Percentiles rank a stretch among this genome's conserved stretches.
Evolutionary conservation across 2,797 vertebrate genomes (phyloP).

Genomic region (Tapera naevia): DNA sequence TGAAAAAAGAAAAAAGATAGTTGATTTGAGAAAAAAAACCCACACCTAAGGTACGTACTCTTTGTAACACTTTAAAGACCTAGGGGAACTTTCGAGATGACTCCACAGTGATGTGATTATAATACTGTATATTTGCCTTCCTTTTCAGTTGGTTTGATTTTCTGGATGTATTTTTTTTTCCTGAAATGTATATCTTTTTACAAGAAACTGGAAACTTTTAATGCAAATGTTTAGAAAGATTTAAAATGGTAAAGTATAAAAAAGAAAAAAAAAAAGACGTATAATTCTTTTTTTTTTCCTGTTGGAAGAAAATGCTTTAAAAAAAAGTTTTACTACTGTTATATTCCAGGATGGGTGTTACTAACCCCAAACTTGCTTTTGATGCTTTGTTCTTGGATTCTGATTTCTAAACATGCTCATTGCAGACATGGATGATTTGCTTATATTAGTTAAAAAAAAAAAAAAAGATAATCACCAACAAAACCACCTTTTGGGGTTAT

Average conservation of each 20-base stretch:
- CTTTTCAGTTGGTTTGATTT: slow-evolving; percentile 73
- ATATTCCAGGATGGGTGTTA: slow-evolving; percentile 73
- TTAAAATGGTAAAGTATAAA: slow-evolving; percentile 71
- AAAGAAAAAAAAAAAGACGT: slow-evolving; percentile 61
- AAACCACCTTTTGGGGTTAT: slow-evolving; percentile 14
- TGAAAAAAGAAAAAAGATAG: slow-evolving; percentile 64
- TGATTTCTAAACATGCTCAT: slow-evolving; percentile 64
- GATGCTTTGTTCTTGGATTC: slow-evolving; percentile 51
- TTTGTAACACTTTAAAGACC: slow-evolving; percentile 74
- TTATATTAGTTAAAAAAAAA: slow-evolving; percentile 39
- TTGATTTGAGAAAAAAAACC: slow-evolving; percentile 54
- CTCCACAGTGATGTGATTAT: slow-evolving; percentile 70
- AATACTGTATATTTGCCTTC: slow-evolving; percentile 72
- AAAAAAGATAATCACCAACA: neutral
- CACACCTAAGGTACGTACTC: slow-evolving; percentile 59
- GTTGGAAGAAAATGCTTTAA: slow-evolving; percentile 76
- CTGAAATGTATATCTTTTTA: slow-evolving; percentile 76
- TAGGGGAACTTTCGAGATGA: slow-evolving; percentile 68
- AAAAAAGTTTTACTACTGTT: slow-evolving; percentile 65
- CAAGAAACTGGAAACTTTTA: slow-evolving; percentile 72
- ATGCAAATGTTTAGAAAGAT: slow-evolving; percentile 74
- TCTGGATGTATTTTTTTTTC: slow-evolving; percentile 71
- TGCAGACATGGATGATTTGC: slow-evolving; percentile 36
- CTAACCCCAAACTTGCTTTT: slow-evolving; percentile 46
- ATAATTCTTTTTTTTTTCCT: slow-evolving; percentile 72